phyloP scores from a whole-genome alignment of 2,888 invertebrate genomes.

The Microctonus aethiopoides region DNA sequence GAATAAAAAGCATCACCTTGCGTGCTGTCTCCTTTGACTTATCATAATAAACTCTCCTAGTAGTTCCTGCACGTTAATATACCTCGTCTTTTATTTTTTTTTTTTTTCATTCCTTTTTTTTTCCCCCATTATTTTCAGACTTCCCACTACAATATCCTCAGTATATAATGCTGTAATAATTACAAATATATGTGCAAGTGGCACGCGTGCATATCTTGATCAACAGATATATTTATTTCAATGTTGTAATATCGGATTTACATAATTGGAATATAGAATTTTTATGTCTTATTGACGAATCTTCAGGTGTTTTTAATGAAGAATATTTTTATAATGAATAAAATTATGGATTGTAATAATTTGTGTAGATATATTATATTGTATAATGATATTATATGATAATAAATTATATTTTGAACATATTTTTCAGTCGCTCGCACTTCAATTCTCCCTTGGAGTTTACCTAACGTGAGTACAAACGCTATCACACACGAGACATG shows the following conservation, averaged over 20 bases:
- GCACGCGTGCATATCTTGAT: conserved; percentile 17
- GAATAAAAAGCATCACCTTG: not conserved
- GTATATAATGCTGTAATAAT: conserved; percentile 8
- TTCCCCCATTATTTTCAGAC: not conserved
- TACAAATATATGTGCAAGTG: conserved; percentile 26
- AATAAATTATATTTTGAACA: no score
- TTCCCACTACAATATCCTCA: not conserved
- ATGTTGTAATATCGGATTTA: not conserved
- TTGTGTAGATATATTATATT: no score
- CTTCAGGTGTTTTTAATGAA: not conserved
- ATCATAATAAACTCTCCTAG: not conserved
- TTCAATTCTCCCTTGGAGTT: conserved; percentile 43
- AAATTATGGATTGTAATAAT: no score
- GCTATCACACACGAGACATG: conserved; percentile 63
- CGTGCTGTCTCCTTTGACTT: conserved; percentile 7
- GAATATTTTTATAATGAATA: no score
- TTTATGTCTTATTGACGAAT: conserved; percentile 28
- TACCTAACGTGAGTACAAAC: conserved; percentile 47
- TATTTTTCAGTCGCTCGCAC: conserved; percentile 31
- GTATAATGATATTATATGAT: no score
- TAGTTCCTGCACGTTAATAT: not conserved
- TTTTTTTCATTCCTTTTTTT: not conserved
- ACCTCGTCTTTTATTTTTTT: not conserved
- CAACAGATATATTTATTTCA: conserved; percentile 24
- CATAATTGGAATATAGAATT: conserved; percentile 7